Conservation (phyloP, 1,140 invertebrate species). For the Drosophila tsacasi region DNA sequence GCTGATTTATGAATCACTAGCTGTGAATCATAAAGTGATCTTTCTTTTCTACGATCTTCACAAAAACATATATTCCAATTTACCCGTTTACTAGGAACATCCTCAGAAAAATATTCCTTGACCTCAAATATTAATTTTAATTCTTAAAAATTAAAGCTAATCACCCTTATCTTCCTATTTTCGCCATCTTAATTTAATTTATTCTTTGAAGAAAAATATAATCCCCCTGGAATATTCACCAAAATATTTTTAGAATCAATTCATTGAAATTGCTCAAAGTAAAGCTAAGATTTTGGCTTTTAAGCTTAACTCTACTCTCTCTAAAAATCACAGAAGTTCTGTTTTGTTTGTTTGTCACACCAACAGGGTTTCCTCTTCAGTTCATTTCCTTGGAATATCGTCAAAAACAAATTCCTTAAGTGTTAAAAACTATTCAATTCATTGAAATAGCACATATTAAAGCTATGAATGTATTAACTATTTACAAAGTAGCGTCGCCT, state of each 20-base stretch:
- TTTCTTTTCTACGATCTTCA: too few relatives aligned
- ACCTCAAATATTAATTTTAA: too few relatives aligned
- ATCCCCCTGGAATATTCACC: background rate
- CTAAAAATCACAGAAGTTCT: background rate
- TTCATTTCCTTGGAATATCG: background rate
- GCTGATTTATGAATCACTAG: background rate
- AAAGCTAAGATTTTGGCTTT: background rate
- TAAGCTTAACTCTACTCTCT: background rate
- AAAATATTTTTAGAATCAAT: background rate
- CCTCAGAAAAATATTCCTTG: too few relatives aligned
- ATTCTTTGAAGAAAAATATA: background rate
- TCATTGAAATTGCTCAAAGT: background rate
- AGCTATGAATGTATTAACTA: background rate
- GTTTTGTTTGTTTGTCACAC: background rate
- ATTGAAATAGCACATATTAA: background rate
- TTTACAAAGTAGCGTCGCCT: constrained; percentile 21
- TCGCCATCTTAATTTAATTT: too few relatives aligned
- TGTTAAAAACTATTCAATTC: background rate
- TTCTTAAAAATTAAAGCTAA: too few relatives aligned
- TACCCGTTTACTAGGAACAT: too few relatives aligned
- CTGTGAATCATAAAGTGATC: background rate
- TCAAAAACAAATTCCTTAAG: background rate
- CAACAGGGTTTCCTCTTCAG: background rate
- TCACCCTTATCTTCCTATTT: too few relatives aligned
- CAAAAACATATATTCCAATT: too few relatives aligned